These are phyloP conservation scores for Onychorhynchus coronatus DNA, from an alignment of 2,113 vertebrate genomes.

Conservation along the genomic window DNA sequence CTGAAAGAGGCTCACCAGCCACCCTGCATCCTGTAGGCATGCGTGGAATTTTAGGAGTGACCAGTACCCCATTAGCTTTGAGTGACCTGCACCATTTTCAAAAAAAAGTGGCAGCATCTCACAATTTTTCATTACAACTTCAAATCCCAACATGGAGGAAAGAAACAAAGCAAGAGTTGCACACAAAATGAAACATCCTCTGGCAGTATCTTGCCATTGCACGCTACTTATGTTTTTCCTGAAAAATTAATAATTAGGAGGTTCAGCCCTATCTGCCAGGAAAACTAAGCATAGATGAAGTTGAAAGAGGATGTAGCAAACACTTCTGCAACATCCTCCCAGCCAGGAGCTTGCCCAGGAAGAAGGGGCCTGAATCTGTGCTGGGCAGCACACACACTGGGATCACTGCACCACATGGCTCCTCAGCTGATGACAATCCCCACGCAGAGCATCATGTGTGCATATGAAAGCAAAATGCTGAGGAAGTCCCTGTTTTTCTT, in stretches of 20 bases:
- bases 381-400: not conserved
- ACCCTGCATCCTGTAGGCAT: not conserved
- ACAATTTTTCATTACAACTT: not conserved
- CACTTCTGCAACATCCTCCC: not conserved
- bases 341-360: not conserved
- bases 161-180: not conserved
- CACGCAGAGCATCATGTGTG: not conserved
- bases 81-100: not conserved
- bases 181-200: not conserved
- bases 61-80: not conserved
- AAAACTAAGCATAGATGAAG: not conserved
- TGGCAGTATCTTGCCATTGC: not conserved
- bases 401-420: rapidly evolving
- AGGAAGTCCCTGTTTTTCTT: not conserved
- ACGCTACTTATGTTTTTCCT: not conserved
- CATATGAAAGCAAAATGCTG: not conserved
- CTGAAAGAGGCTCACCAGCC: not conserved
- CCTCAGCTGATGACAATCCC: rapidly evolving
- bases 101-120: not conserved
- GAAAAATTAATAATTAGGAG: not conserved
- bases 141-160: not conserved
- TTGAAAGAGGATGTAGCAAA: not conserved
- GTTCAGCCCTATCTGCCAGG: not conserved
- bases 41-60: not conserved
- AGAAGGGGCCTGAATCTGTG: not conserved